Evolutionary conservation across 2,888 invertebrate genomes (phyloP).

Genomic region (Euphydryas editha): DNA sequence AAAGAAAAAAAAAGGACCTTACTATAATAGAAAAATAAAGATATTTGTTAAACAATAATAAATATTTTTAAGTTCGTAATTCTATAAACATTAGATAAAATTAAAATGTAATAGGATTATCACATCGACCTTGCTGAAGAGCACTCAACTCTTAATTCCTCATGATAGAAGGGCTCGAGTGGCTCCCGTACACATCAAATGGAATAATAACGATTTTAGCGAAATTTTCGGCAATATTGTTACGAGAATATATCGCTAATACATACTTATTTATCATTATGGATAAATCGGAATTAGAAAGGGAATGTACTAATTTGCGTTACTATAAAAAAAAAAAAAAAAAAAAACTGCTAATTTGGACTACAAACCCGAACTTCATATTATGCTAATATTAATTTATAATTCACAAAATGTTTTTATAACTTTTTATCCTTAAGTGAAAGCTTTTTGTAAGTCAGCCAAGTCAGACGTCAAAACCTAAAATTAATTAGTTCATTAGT

Average conservation of each 20-base stretch:
- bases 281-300: no score
- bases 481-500: no score
- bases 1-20: no score
- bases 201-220: constrained; percentile 30
- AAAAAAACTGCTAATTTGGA: no score
- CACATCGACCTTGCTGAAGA: constrained; percentile 34
- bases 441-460: no score
- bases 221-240: background rate
- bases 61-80: background rate
- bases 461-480: no score
- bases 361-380: no score
- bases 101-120: constrained; percentile 34
- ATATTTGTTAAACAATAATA: background rate
- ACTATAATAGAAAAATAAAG: background rate
- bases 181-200: constrained; percentile 36
- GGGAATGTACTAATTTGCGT: no score
- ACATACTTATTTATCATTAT: background rate
- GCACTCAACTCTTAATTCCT: constrained; percentile 42
- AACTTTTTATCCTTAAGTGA: no score
- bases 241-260: background rate
- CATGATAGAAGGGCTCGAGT: constrained; percentile 41
- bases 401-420: no score
- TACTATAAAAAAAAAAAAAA: no score
- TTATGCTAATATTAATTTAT: no score
- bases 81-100: constrained; percentile 16